A percentile compares a stretch with the other conserved stretches of the same genome.
Evolutionary conservation across 2,113 vertebrate species (phyloP).

Genomic region (Hippocampus guttulatus): DNA sequence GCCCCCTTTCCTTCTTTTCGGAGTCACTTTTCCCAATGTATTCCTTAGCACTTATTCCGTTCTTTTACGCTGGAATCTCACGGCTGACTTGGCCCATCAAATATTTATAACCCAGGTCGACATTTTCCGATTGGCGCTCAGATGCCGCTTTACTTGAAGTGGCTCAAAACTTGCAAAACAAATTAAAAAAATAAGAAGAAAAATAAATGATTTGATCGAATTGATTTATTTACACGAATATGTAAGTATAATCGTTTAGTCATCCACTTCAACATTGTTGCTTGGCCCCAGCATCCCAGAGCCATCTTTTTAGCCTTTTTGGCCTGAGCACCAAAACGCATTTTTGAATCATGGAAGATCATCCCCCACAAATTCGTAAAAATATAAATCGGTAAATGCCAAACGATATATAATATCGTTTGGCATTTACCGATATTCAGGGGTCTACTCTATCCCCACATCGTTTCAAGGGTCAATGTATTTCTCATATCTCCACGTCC

Average conservation of each 20-base stretch:
- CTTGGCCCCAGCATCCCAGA: no score
- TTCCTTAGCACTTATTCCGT: constrained; percentile 10
- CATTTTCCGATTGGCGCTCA: constrained; percentile 83
- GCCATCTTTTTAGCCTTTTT: neutral
- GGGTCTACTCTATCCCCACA: no score
- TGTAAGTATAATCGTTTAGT: neutral
- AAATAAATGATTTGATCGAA: neutral
- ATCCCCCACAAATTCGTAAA: no score
- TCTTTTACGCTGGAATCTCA: constrained; percentile 7
- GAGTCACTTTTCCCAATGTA: constrained; percentile 31
- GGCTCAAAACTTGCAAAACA: neutral
- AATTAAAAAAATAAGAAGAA: neutral
- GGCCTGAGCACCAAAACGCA: neutral
- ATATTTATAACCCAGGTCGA: constrained; percentile 67
- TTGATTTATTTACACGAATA: neutral
- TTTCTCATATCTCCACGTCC: neutral
- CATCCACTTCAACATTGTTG: no score
- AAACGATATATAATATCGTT: no score
- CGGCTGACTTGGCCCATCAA: neutral
- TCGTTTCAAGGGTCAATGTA: neutral
- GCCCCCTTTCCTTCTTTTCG: constrained; percentile 73
- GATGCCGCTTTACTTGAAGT: constrained; percentile 89
- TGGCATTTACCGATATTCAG: no score
- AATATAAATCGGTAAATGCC: neutral
- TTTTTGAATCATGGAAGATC: no score